Evolutionary conservation across 2,113 vertebrate genomes (phyloP).

Genomic region (human): DNA sequence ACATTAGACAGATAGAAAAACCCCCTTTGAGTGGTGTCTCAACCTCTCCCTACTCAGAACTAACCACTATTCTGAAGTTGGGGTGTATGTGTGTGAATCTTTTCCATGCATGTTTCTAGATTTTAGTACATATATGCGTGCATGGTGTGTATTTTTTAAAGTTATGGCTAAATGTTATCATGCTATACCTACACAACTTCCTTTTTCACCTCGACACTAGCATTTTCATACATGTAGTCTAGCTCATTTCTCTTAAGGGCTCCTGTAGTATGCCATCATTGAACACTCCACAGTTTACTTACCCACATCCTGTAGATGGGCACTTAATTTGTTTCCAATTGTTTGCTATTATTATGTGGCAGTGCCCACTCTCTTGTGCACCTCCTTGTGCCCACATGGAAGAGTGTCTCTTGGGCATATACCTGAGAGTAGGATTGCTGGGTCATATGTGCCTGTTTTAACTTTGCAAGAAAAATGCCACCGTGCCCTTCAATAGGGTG

Average conservation of each 20-base stretch:
- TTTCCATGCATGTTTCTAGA: not conserved
- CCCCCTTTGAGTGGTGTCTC: not conserved
- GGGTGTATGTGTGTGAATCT: not conserved
- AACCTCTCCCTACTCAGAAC: not conserved
- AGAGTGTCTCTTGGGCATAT: not conserved
- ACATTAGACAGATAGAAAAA: not conserved
- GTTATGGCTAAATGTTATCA: not conserved
- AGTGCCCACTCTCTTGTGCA: not conserved
- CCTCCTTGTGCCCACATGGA: not conserved
- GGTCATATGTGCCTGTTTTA: not conserved
- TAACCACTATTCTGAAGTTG: not conserved
- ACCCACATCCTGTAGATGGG: not conserved
- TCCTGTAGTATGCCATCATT: not conserved
- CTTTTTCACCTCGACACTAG: not conserved
- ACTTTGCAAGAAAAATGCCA: not conserved
- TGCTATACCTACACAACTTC: not conserved
- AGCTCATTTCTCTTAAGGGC: not conserved
- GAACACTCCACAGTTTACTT: not conserved
- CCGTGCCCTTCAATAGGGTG: not conserved
- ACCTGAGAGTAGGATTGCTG: not conserved
- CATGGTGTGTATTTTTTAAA: not conserved
- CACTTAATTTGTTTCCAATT: not conserved
- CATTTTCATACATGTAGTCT: not conserved
- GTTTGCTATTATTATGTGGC: not conserved
- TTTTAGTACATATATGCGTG: not conserved